These are phyloP conservation scores for Meleagris gallopavo DNA, from an alignment of 2,113 vertebrate species.

Conservation along the genomic window DNA sequence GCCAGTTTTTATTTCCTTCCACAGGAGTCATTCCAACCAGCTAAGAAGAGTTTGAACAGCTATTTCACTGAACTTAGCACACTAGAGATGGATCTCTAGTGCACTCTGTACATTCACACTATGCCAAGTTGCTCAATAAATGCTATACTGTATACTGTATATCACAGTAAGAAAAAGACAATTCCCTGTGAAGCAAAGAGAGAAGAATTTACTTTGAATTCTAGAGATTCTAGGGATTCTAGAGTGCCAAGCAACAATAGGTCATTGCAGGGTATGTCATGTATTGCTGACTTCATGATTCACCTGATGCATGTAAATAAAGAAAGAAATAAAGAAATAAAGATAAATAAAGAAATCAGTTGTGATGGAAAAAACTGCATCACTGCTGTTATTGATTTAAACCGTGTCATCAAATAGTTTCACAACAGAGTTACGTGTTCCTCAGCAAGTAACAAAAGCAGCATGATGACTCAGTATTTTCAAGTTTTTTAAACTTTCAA, in stretches of 20 bases:
- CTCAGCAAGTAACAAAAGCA: neutral
- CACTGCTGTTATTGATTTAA: neutral
- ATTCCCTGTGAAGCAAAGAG: neutral
- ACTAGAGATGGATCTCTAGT: neutral
- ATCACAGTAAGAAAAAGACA: neutral
- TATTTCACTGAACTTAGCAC: conserved; percentile 16
- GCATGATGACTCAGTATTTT: neutral
- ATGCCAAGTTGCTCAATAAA: neutral
- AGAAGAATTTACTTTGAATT: neutral
- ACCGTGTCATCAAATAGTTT: neutral
- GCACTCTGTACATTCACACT: neutral
- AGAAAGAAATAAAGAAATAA: conserved; percentile 31
- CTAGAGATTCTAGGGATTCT: neutral
- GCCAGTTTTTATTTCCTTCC: neutral
- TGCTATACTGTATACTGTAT: neutral
- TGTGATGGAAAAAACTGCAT: neutral
- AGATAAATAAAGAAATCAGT: neutral
- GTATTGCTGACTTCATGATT: neutral
- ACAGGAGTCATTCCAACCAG: neutral
- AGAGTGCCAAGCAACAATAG: neutral
- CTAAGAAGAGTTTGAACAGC: neutral
- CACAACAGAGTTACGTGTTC: neutral
- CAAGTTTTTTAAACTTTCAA: neutral
- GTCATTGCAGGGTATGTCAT: neutral
- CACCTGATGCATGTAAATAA: neutral